Evolutionary conservation across 2,888 invertebrate species (phyloP), one percentile per base, ranked within the genome.

Genomic region (Trisateles emortualis): DNA sequence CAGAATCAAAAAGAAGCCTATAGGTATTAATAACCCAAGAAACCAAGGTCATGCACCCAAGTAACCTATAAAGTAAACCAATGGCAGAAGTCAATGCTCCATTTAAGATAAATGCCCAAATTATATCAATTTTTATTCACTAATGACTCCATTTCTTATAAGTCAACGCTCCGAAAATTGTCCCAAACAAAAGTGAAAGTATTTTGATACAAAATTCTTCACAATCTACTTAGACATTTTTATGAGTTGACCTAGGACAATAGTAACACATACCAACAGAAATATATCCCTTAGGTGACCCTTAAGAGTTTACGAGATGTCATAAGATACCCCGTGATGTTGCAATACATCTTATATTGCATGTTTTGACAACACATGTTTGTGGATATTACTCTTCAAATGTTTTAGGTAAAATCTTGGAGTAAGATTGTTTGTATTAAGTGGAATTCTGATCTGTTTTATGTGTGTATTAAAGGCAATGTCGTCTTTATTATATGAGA

Each of bases 331-430:
- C 14, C 30, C 38, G 33, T 52, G 22, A 39, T 62, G 66, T 39
- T 74, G 78, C 77, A 74, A 74, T 80, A 74, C 72, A 64, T 71
- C 67, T 74, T 76, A 79, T 79, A 81, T 81, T 79, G 81, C 78
- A 78, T 76, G 76, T 76, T 74, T 33, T 59, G 64, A 74, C 64
- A 74, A 74, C 80, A 80, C 57, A 63, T 79, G 78, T 52, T 22
- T 35, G 3, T 11, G 36, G 43, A 46, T 62, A 63, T 63, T 57
- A 62, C 60, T 55, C 35, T 43, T 24, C 4, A 17, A 36, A 39
- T 42, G 39, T 53, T 52, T 64, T 52, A 42, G 30, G 38, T 36
- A 17, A 19, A 40, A 16, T 51, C 45, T 13, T 58, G 52, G 52
- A 57, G 32, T 32, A 4, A 11, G 5, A 42, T 52, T 45, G 41